Evolutionary conservation across 2,113 vertebrate species (phyloP), one percentile per base, ranked within the genome.

Genomic region (Paraplagusia blochii): DNA sequence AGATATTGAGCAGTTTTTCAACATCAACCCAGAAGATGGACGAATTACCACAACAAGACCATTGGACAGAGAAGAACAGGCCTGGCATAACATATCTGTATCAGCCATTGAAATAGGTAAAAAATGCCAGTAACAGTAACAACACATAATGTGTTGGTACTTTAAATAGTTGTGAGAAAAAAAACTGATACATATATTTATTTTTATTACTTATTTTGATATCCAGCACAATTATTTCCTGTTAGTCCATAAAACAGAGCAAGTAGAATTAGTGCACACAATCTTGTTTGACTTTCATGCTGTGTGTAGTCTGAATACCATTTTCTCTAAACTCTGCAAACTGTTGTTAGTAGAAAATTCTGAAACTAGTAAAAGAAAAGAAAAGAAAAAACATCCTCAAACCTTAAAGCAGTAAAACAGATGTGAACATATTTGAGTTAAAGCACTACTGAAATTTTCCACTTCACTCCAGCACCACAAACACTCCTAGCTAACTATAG

Each of bases 81-180:
- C 92, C 74, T 99, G 96, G 96, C 94, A 98, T 58, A 99, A 99
- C 59, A 98, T 99, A 61, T 95, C 95, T 11, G 93, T 98, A 69
- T 93, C 95, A 52, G 96, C 96, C 51, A 91, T 91, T 33, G 96
- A 99, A 91, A 88, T 85, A 4, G 84, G 83, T 84, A 72, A 0
- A 53, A 29, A 29, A 29, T 4, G 3, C 22, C 2, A 29, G 2
- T 29, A 29, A 48, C 39, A 36, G 2, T 8, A 13, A 48, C 38
- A 13, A 38, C 10, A n/a, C n/a, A n/a, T n/a, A n/a, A n/a, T n/a
- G n/a, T n/a, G n/a, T n/a, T n/a, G n/a, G n/a, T n/a, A n/a, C n/a
- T n/a, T n/a, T n/a, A n/a, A n/a, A n/a, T n/a, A n/a, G n/a, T n/a
- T n/a, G n/a, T n/a, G n/a, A n/a, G n/a, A n/a, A n/a, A 29, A 4